Evolutionary conservation across 1,140 invertebrate species (phyloP).

Genomic region (Drosophila littoralis): DNA sequence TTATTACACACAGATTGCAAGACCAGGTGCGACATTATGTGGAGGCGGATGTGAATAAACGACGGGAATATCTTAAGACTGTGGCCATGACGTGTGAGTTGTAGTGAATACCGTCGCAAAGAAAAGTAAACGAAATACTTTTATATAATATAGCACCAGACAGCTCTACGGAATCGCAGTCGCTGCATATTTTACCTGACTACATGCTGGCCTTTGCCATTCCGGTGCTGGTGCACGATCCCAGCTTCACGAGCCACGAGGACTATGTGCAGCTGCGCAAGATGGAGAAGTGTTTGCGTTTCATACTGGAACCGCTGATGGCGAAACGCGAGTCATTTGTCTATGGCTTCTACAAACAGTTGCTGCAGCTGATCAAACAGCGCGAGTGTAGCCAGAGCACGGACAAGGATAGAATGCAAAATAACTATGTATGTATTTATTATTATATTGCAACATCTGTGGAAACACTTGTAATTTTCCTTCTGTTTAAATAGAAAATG

Average conservation of each 20-base stretch:
- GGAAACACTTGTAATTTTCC: neutral
- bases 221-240: slow-evolving; percentile 96
- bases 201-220: slow-evolving; percentile 98
- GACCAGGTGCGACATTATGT: slow-evolving; percentile 75
- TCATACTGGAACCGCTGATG: slow-evolving; percentile 96
- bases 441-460: neutral
- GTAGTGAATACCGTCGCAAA: neutral
- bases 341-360: slow-evolving; percentile 97
- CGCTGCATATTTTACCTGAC: slow-evolving; percentile 96
- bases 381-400: slow-evolving; percentile 93
- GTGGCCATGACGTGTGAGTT: slow-evolving; percentile 86
- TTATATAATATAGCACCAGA: slow-evolving; percentile 56
- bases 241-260: slow-evolving; percentile 90
- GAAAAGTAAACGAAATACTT: neutral
- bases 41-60: slow-evolving; percentile 92
- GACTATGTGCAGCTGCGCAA: slow-evolving; percentile 90
- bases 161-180: slow-evolving; percentile 87
- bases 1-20: slow-evolving; percentile 51
- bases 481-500: slow-evolving; percentile 91
- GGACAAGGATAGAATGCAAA: slow-evolving; percentile 56
- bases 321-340: slow-evolving; percentile 97
- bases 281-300: slow-evolving; percentile 95
- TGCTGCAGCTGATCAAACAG: slow-evolving; percentile 96
- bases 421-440: slow-evolving; percentile 85
- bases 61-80: slow-evolving; percentile 96